Evolutionary conservation across 1,140 invertebrate species (phyloP).

Genomic region (Dolichoris vasculosae): DNA sequence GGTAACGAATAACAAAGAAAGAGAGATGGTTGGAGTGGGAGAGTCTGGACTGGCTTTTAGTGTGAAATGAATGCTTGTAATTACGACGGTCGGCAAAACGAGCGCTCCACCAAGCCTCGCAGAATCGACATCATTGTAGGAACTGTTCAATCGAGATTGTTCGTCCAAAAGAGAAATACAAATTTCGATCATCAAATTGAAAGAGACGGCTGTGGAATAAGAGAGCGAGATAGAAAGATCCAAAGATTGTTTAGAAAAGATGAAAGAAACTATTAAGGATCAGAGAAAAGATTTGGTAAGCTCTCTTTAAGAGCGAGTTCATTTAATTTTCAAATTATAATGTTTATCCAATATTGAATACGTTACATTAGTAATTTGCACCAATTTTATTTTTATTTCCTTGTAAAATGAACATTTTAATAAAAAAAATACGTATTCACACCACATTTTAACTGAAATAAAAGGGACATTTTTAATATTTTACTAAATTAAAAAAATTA

Average conservation of each 20-base stretch:
- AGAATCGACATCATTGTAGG: background rate
- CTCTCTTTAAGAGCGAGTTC: no score
- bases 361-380: no score
- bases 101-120: slow-evolving; percentile 36
- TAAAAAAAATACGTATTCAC: no score
- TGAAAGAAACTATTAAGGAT: background rate
- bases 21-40: background rate
- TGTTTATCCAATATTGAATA: no score
- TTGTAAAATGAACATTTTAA: no score
- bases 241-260: background rate
- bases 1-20: background rate
- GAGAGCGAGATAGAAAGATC: background rate
- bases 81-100: slow-evolving; percentile 62
- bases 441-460: no score
- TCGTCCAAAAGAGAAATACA: slow-evolving; percentile 42
- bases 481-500: no score
- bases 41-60: slow-evolving; percentile 62
- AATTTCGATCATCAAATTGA: slow-evolving; percentile 52
- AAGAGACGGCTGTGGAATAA: slow-evolving; percentile 29
- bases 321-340: no score
- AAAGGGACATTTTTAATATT: no score
- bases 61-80: slow-evolving; percentile 71
- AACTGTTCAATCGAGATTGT: background rate
- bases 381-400: no score
- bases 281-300: no score